A percentile compares a stretch with the other conserved stretches of the same genome.
Evolutionary conservation across 1,140 invertebrate species (phyloP).

Genomic region (Rhyacophila brunnea): DNA sequence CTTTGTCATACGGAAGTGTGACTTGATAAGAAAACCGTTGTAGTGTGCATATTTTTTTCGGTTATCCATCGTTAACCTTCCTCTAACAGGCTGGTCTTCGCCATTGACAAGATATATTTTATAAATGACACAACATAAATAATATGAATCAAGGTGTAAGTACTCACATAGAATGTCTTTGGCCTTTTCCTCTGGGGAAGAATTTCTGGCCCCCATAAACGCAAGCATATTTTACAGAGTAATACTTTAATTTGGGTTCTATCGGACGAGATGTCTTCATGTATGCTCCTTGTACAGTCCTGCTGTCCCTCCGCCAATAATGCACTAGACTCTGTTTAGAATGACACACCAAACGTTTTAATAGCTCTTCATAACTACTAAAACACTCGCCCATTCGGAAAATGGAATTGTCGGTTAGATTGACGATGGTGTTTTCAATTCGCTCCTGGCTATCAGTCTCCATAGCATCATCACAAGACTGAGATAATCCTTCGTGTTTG

Average conservation of each 20-base stretch:
- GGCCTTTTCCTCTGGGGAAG: slow-evolving; percentile 45
- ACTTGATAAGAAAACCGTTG: too few relatives aligned
- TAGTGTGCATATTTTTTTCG: too few relatives aligned
- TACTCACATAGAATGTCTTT: slow-evolving; percentile 36
- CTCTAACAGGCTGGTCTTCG: too few relatives aligned
- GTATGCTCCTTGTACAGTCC: slow-evolving; percentile 49
- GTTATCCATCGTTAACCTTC: too few relatives aligned
- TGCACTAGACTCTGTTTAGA: slow-evolving; percentile 48
- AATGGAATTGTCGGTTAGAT: slow-evolving; percentile 6
- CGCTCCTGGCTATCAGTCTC: too few relatives aligned
- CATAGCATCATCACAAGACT: too few relatives aligned
- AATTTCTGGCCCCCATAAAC: slow-evolving; percentile 53
- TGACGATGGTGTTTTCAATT: too few relatives aligned
- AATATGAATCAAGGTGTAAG: too few relatives aligned
- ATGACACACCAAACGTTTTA: slow-evolving; percentile 41
- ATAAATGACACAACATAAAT: too few relatives aligned
- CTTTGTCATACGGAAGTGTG: too few relatives aligned
- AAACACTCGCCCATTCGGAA: slow-evolving; percentile 47
- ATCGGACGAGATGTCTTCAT: slow-evolving; percentile 53
- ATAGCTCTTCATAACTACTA: slow-evolving; percentile 48
- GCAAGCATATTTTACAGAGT: slow-evolving; percentile 52
- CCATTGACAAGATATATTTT: too few relatives aligned
- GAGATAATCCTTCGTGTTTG: too few relatives aligned
- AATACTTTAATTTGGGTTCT: slow-evolving; percentile 47
- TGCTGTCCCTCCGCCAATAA: slow-evolving; percentile 51